Evolutionary conservation across 2,113 vertebrate species (phyloP).

Genomic region (Saguinus imperator): DNA sequence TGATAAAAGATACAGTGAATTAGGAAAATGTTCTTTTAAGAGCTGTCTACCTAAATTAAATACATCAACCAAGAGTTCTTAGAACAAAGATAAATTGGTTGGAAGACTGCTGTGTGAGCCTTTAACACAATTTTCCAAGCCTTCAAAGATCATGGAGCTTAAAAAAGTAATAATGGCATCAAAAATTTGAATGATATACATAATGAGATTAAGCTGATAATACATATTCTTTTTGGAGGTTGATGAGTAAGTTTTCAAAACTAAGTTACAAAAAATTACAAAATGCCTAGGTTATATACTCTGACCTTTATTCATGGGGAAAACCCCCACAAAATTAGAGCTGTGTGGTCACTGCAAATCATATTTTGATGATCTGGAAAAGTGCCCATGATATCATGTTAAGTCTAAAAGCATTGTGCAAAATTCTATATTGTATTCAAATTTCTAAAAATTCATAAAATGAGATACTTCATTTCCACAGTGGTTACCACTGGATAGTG

Average conservation of each 20-base stretch:
- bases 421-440: not conserved
- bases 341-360: not conserved
- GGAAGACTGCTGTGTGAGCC: not conserved
- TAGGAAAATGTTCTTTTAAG: conserved; percentile 23
- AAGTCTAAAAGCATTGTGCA: not conserved
- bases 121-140: not conserved
- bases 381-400: not conserved
- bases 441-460: not conserved
- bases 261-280: not conserved
- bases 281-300: not conserved
- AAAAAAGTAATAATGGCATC: not conserved
- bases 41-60: not conserved
- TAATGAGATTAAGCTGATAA: not conserved
- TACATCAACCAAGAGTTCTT: not conserved
- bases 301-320: not conserved
- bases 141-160: not conserved
- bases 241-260: conserved; percentile 34
- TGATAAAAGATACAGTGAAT: conserved; percentile 33
- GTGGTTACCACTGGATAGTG: not conserved
- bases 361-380: not conserved
- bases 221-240: not conserved
- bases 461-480: not conserved
- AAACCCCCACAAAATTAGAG: not conserved
- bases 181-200: not conserved
- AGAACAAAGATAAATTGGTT: not conserved